Evolutionary conservation across 2,797 vertebrate species (phyloP).

Genomic region (Gephyroberyx darwinii): DNA sequence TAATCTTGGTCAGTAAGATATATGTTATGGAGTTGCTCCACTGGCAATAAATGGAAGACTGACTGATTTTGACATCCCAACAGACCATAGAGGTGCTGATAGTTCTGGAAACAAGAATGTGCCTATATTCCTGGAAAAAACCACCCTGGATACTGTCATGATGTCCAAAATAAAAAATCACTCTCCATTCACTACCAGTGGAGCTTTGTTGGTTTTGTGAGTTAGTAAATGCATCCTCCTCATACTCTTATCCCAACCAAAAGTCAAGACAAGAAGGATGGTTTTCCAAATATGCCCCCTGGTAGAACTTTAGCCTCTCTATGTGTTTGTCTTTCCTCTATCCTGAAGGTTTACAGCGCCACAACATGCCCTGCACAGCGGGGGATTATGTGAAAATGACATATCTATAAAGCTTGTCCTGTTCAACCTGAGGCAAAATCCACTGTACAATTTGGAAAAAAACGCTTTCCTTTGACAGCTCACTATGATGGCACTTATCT

Average conservation of each 20-base stretch:
- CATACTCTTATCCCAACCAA: conserved; percentile 45
- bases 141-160: conserved; percentile 44
- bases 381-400: conserved; percentile 59
- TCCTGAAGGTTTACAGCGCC: conserved; percentile 39
- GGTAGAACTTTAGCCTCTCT: conserved; percentile 19
- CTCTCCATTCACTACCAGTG: conserved; percentile 27
- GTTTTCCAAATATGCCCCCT: conserved; percentile 48
- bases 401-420: conserved; percentile 46
- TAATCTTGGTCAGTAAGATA: background rate
- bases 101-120: too few species aligned
- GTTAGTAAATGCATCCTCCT: conserved; percentile 51
- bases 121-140: conserved; percentile 55
- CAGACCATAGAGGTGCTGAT: too few species aligned
- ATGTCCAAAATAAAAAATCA: conserved; percentile 36
- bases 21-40: background rate
- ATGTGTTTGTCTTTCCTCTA: conserved; percentile 44
- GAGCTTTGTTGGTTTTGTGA: conserved; percentile 57
- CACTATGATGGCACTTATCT: conserved; percentile 36
- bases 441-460: conserved; percentile 45
- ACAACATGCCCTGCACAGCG: conserved; percentile 51
- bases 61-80: conserved; percentile 15
- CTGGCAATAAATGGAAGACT: conserved; percentile 41
- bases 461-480: conserved; percentile 49
- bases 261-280: conserved; percentile 45
- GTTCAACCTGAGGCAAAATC: conserved; percentile 41